These are phyloP conservation scores for Taenaris catops DNA, from an alignment of 2,888 invertebrate species.

Conservation along the genomic window DNA sequence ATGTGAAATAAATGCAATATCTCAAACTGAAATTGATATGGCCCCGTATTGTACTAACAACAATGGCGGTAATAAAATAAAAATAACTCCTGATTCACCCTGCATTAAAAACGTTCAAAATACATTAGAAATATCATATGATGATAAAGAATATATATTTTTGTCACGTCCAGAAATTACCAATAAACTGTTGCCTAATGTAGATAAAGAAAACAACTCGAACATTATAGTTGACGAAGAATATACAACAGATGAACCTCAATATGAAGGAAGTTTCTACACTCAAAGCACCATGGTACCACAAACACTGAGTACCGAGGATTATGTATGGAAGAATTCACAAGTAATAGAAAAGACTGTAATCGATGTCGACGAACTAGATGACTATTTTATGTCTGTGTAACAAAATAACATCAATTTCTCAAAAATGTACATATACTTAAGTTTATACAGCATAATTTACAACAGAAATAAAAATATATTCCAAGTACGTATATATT, in stretches of 20 bases:
- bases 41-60: background rate
- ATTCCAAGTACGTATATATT: no score
- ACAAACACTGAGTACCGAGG: conserved; percentile 4
- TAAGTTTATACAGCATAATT: no score
- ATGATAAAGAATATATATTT: conserved; percentile 2
- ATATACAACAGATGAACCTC: conserved; percentile 26
- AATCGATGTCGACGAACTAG: conserved; percentile 26
- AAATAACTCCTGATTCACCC: background rate
- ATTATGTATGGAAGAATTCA: conserved; percentile 17
- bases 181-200: background rate
- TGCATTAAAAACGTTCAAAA: background rate
- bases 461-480: no score
- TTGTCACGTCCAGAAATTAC: conserved; percentile 1
- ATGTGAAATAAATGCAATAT: background rate
- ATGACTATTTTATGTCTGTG: conserved; percentile 27
- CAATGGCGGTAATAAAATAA: background rate
- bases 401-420: no score
- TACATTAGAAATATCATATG: background rate
- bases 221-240: conserved; percentile 19
- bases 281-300: conserved; percentile 22
- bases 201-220: background rate
- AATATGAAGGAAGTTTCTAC: conserved; percentile 16
- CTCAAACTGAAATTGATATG: background rate
- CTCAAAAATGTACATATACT: no score
- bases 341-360: conserved; percentile 16